These are phyloP conservation scores for Smithornis capensis DNA, from an alignment of 2,113 vertebrate genomes.

Conservation along the genomic window DNA sequence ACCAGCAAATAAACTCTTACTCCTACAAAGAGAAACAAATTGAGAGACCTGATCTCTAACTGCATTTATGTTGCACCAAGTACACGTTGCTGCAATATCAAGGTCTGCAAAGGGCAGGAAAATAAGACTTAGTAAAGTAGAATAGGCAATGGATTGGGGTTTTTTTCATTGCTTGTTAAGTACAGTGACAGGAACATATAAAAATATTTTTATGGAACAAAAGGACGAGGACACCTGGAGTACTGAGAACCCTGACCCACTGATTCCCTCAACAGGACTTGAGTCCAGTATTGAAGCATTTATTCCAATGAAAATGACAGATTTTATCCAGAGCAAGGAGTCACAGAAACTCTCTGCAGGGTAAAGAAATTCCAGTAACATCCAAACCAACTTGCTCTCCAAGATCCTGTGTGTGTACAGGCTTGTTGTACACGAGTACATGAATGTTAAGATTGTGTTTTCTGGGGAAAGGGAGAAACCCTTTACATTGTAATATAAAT, in stretches of 20 bases:
- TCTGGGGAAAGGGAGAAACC: conserved; percentile 1
- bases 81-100: neutral
- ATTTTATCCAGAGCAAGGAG: neutral
- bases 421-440: neutral
- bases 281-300: neutral
- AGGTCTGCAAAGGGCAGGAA: neutral
- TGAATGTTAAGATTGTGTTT: conserved; percentile 35
- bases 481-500: neutral
- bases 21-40: neutral
- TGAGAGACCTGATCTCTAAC: neutral
- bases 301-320: neutral
- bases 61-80: neutral
- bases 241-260: neutral
- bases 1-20: neutral
- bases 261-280: neutral
- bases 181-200: neutral
- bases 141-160: neutral
- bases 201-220: neutral
- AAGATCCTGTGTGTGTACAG: neutral
- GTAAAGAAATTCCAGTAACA: conserved; percentile 25
- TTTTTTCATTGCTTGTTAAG: neutral
- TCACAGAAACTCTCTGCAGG: neutral
- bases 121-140: neutral
- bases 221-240: neutral
- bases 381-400: neutral